These are phyloP conservation scores for Notodonta ziczac DNA, from an alignment of 2,888 invertebrate genomes.

Conservation along the genomic window DNA sequence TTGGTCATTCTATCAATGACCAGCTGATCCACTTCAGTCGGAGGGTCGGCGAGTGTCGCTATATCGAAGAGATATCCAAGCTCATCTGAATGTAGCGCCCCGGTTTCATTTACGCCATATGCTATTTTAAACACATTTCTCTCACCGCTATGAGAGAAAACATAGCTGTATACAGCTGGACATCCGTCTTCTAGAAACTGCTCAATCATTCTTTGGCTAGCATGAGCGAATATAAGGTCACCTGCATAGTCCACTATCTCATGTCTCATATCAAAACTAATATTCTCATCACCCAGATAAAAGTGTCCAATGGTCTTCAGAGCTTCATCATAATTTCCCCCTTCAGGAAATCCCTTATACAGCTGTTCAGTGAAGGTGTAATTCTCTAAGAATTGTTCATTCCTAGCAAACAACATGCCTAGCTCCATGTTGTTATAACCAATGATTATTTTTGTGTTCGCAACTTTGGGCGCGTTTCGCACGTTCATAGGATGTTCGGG, in stretches of 20 bases:
- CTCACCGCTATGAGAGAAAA: slow-evolving; percentile 22
- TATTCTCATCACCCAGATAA: slow-evolving; percentile 23
- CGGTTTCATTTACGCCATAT: neutral
- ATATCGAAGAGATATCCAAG: slow-evolving; percentile 28
- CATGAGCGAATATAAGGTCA: slow-evolving; percentile 17
- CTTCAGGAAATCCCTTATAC: slow-evolving; percentile 14
- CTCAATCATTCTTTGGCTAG: slow-evolving; percentile 20
- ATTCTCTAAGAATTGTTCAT: slow-evolving; percentile 6
- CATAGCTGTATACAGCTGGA: slow-evolving; percentile 17
- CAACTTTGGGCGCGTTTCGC: slow-evolving; percentile 11
- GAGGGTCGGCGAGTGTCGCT: neutral
- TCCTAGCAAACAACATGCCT: neutral
- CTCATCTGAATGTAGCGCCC: slow-evolving; percentile 31
- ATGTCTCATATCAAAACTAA: slow-evolving; percentile 8
- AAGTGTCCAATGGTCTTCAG: slow-evolving; percentile 14
- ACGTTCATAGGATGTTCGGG: slow-evolving; percentile 16
- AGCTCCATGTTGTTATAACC: slow-evolving; percentile 20
- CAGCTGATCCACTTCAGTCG: slow-evolving; percentile 21
- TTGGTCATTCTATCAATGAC: slow-evolving; percentile 27
- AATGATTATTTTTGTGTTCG: slow-evolving; percentile 14
- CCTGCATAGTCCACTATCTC: slow-evolving; percentile 12
- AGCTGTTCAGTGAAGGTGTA: slow-evolving; percentile 4
- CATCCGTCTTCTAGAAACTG: slow-evolving; percentile 15
- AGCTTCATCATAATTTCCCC: slow-evolving; percentile 11
- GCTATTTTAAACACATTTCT: neutral